Evolutionary conservation across 2,113 vertebrate species (phyloP), one percentile per base, ranked within the genome.

Genomic region (Microcebus tavaratra): DNA sequence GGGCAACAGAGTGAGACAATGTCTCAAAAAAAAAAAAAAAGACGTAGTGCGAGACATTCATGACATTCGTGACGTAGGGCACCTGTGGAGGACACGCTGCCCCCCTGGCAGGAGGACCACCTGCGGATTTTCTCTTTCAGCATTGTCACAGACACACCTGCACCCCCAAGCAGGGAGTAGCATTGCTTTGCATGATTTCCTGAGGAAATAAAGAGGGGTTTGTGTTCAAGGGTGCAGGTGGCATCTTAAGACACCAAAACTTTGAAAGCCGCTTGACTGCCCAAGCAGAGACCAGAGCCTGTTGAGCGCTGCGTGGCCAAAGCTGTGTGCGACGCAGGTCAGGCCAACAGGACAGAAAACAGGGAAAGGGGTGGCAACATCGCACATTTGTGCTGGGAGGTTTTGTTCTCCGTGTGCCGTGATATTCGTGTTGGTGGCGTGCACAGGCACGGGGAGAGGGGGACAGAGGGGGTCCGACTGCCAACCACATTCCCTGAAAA

Each of bases 91-190:
- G 5, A 31, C 17, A 29, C 72, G 20, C 79, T 45, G 25, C 11
- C 39, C 6, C 18, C 55, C 25, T 0, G 18, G 29, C 14, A 1
- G 27, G 0, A 14, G 2, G 17, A 1, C 55, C 0, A 1, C 31
- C 10, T 9, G 20, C 0, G 61, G 8, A 8, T 50, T 93, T n/a
- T 6, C 63, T 10, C 8, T 18, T 8, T 23, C 0, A 8, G 3
- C 14, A 0, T 61, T 42, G 50, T 75, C 53, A 39, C 0, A 5
- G 18, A 4, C 23, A 18, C 0, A 6, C 18, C 55, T 34, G 2
- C 14, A 15, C 14, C 73, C 34, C 18, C 17, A 6, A 34, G 45
- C 48, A 17, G 9, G 57, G 68, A 85, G 29, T 1, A 8, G 6
- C 2, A 8, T 13, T 3, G 14, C 11, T 88, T 34, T n/a, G 78